phyloP scores from a whole-genome alignment of 2,888 invertebrate species.

The Automeris io region DNA sequence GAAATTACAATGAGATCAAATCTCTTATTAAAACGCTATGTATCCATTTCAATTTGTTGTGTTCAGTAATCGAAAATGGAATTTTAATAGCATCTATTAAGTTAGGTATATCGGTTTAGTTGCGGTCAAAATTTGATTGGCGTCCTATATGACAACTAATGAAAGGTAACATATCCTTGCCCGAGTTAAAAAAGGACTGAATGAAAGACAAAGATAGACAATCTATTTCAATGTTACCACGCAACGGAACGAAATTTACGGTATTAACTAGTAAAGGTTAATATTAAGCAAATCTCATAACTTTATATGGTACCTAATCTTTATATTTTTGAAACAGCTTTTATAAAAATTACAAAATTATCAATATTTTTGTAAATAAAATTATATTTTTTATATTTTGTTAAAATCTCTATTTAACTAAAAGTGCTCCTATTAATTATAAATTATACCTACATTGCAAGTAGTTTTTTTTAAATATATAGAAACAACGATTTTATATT shows the following conservation, averaged over 20 bases:
- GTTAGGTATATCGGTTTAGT: constrained; percentile 68
- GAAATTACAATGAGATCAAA: constrained; percentile 12
- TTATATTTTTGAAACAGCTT: too few species aligned
- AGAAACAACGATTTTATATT: too few species aligned
- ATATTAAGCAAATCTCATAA: too few species aligned
- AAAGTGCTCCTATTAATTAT: too few species aligned
- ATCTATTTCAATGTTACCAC: constrained; percentile 59
- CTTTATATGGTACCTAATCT: too few species aligned
- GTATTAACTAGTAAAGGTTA: too few species aligned
- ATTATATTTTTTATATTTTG: too few species aligned
- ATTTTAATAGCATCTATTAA: constrained; percentile 74
- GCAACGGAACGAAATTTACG: constrained; percentile 55
- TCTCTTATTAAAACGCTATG: constrained; percentile 29
- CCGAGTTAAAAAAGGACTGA: constrained; percentile 42
- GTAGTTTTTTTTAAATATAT: too few species aligned
- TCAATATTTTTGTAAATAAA: too few species aligned
- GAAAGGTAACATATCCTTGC: constrained; percentile 53
- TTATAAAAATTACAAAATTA: too few species aligned
- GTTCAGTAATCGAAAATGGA: constrained; percentile 58
- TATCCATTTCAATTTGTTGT: constrained; percentile 56
- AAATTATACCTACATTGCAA: too few species aligned
- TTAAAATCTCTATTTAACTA: too few species aligned
- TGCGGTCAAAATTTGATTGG: constrained; percentile 75
- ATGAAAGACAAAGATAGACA: constrained; percentile 30
- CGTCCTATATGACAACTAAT: constrained; percentile 71